Evolutionary conservation across 2,113 vertebrate species (phyloP), one percentile per base, ranked within the genome.

Genomic region (Gasterosteus nipponicus): DNA sequence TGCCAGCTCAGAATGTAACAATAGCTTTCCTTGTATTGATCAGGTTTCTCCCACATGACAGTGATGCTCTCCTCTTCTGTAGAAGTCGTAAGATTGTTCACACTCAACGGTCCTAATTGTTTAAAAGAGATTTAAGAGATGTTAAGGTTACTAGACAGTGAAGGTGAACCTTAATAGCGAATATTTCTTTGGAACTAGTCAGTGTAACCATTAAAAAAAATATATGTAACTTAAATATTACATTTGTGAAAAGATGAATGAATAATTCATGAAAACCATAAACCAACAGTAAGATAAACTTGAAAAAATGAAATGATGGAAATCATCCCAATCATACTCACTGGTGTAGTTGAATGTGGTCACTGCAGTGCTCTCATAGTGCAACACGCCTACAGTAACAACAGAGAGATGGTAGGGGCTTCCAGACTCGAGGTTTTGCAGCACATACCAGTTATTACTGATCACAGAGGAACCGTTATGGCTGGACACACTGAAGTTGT

Each of bases 1-100:
- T 29, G 5, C 87, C 79, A 86, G n/a, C 63, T 73, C 51, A 93
- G 10, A 46, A 14, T 2, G 2, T 85, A 95, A 10, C 9, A 29
- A 26, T 86, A 95, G 2, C 16, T 74, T 3, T 0, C 1, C 73
- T 89, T 85, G 67, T 57, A 68, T 2, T 84, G 58, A 1, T 9
- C 26, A 33, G 90, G 87, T 8, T 10, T 4, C 0, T 0, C 0
- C 96, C 95, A 96, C 0, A 0, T 76, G 64, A 96, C 71, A 0
- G 0, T 78, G 49, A 95, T 61, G 9, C 0, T 33, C 0, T 49
- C 61, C 57, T 77, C 80, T 0, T 19, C 3, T 9, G 77, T 0
- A 5, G 1, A 3, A 7, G 38, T 3, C 1, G 0, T 9, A 1
- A 87, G 51, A 10, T 1, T 5, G 10, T 5, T 19, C 39, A 93